A percentile compares a stretch with the other conserved stretches of the same genome.
phyloP scores from a whole-genome alignment of 2,113 vertebrate species.

The Eulemur macaco region DNA sequence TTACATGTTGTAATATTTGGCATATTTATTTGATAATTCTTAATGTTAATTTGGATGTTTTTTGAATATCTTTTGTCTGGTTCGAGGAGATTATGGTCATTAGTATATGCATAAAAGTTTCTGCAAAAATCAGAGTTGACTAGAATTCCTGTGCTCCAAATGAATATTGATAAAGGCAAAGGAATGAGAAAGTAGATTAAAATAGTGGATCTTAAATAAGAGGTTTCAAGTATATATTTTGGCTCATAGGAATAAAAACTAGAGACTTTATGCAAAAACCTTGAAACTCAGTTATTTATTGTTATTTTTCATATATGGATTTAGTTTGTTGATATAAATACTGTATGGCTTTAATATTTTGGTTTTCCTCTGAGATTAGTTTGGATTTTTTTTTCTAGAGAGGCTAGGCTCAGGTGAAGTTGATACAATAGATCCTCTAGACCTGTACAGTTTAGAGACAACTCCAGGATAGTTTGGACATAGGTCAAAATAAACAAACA shows the following conservation, averaged over 20 bases:
- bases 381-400: neutral
- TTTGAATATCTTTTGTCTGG: neutral
- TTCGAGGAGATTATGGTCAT: neutral
- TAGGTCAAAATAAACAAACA: slow-evolving; percentile 4
- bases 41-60: slow-evolving; percentile 25
- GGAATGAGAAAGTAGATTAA: slow-evolving; percentile 7
- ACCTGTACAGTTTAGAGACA: neutral
- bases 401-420: neutral
- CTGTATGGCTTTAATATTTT: neutral
- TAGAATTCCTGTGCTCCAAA: neutral
- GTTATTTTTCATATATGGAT: neutral
- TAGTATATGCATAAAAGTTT: neutral
- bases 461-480: neutral
- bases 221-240: neutral
- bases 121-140: neutral
- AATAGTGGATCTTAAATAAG: neutral
- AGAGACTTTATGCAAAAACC: neutral
- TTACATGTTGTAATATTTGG: neutral
- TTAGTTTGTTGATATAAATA: neutral
- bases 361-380: neutral
- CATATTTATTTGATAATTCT: slow-evolving; percentile 26
- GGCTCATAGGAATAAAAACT: neutral
- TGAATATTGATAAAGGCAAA: slow-evolving; percentile 31
- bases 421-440: neutral
- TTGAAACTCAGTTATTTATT: neutral